Conservation (phyloP, 1,140 invertebrate genomes). For the Hypsibius dujardini region DNA sequence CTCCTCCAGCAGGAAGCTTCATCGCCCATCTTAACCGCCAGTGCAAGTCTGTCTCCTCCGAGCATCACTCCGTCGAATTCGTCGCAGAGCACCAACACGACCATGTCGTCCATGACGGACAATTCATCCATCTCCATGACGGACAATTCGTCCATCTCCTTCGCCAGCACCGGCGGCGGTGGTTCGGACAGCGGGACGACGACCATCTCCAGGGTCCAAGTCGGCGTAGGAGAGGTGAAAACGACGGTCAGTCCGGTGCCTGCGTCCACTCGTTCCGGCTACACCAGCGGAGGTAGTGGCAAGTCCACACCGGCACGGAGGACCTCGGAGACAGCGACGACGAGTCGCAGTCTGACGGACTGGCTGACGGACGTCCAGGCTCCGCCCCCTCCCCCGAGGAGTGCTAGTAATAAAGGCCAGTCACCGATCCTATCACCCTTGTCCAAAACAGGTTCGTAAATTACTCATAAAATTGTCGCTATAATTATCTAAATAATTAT, state of each 20-base stretch:
- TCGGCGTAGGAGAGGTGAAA: conserved; percentile 3
- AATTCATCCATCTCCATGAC: background rate
- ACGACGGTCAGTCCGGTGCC: conserved; percentile 9
- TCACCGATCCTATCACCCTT: conserved; percentile 2
- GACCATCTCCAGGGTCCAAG: conserved; percentile 14
- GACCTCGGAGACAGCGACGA: background rate
- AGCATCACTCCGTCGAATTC: conserved; percentile 14
- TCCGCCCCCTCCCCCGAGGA: background rate
- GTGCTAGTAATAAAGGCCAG: background rate
- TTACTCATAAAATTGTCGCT: too few relatives aligned
- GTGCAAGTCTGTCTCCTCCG: conserved; percentile 10
- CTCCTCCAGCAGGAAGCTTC: too few relatives aligned
- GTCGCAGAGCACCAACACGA: conserved; percentile 11
- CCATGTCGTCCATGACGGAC: conserved; percentile 7
- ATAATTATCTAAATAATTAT: too few relatives aligned
- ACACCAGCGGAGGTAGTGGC: background rate
- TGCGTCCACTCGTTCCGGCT: background rate
- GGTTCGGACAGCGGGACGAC: conserved; percentile 16
- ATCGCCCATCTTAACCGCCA: background rate
- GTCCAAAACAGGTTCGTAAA: background rate
- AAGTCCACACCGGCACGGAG: conserved; percentile 6
- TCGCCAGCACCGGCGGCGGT: too few relatives aligned
- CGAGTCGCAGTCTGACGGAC: background rate
- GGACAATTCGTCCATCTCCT: background rate
- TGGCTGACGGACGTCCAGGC: background rate